These are phyloP conservation scores for Parochlus steinenii DNA, from an alignment of 2,888 invertebrate genomes.

Conservation along the genomic window DNA sequence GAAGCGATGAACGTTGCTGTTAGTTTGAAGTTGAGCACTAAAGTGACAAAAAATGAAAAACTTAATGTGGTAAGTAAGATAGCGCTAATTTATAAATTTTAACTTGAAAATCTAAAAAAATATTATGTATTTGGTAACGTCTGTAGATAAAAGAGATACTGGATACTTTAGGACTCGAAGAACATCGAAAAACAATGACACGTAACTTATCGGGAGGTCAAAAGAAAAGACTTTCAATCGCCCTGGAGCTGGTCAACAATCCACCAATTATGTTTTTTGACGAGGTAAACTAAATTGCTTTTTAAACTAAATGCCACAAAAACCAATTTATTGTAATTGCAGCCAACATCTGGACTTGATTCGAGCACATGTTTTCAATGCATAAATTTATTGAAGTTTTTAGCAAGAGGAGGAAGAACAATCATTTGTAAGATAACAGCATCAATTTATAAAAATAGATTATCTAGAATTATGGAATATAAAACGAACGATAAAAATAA, in stretches of 20 bases:
- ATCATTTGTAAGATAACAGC: constrained; percentile 67
- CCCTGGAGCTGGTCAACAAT: constrained; percentile 86
- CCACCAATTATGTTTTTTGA: constrained; percentile 98
- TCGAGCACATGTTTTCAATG: constrained; percentile 93
- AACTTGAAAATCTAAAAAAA: neutral
- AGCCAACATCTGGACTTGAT: constrained; percentile 91
- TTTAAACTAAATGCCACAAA: too few species aligned
- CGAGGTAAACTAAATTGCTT: too few species aligned
- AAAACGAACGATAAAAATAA: neutral
- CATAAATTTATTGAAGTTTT: constrained; percentile 69
- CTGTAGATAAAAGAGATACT: constrained; percentile 80
- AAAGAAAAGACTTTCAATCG: constrained; percentile 87
- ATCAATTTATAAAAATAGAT: neutral
- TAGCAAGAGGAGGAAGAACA: constrained; percentile 81
- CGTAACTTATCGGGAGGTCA: constrained; percentile 88
- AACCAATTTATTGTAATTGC: too few species aligned
- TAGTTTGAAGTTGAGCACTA: constrained; percentile 66
- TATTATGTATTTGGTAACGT: constrained; percentile 13
- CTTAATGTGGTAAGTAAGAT: constrained; percentile 58
- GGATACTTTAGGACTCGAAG: constrained; percentile 70
- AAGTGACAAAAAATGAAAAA: constrained; percentile 51
- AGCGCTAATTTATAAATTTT: constrained; percentile 1
- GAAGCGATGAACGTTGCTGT: constrained; percentile 92
- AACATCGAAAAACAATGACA: constrained; percentile 79
- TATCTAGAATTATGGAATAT: neutral